These are phyloP conservation scores for Geodia barretti DNA, from an alignment of 37 sponge, comb jelly and placozoan genomes.

Conservation along the genomic window DNA sequence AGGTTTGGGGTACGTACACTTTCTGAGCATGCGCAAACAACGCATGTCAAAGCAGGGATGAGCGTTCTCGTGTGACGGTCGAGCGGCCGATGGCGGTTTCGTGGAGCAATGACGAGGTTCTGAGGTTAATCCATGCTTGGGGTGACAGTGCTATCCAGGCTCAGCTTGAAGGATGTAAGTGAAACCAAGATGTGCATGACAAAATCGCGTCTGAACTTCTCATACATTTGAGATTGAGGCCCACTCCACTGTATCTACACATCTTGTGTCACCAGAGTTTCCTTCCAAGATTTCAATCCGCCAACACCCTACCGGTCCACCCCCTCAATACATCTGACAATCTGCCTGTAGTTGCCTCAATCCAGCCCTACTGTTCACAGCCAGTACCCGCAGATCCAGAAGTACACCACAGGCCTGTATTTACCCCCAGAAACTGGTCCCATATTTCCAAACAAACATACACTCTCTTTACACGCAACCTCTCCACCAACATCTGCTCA, in stretches of 20 bases:
- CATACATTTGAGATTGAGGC: not conserved
- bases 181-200: no score
- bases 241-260: not conserved
- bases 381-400: not conserved
- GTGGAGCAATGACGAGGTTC: no score
- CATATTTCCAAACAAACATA: not conserved
- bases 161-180: no score
- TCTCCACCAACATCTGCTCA: not conserved
- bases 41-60: no score
- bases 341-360: not conserved
- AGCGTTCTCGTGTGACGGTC: no score
- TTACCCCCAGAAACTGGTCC: no score
- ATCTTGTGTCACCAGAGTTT: no score
- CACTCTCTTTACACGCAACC: not conserved
- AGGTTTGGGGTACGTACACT: no score
- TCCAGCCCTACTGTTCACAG: not conserved
- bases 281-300: not conserved
- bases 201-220: not conserved
- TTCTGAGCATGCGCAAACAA: no score
- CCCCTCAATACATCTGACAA: conserved; percentile 1
- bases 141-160: no score
- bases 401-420: not conserved
- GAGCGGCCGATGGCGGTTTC: no score
- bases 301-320: not conserved
- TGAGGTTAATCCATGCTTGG: no score